Evolutionary conservation across 2,888 invertebrate species (phyloP).

Genomic region (Caenorhabditis sinica): DNA sequence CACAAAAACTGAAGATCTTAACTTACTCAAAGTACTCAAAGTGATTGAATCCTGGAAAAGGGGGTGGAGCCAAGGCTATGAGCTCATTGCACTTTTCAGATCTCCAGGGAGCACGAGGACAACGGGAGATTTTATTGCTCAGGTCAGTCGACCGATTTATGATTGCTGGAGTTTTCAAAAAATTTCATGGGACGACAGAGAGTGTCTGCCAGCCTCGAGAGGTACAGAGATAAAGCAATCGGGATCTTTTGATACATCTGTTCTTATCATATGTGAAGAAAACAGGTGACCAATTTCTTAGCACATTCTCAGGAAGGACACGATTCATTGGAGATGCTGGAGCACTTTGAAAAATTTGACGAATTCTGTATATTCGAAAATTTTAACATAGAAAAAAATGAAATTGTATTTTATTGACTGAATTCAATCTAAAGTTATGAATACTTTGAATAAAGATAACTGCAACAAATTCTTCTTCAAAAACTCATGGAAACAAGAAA

Average conservation of each 20-base stretch:
- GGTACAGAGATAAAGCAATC: background rate
- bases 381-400: no score
- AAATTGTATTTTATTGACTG: no score
- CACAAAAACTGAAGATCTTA: no score
- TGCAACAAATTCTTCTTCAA: no score
- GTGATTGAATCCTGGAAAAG: background rate
- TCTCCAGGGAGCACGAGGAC: background rate
- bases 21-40: background rate
- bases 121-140: slow-evolving; percentile 18
- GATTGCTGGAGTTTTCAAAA: background rate
- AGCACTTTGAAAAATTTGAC: no score
- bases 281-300: no score
- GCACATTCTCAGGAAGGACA: no score
- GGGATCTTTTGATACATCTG: background rate
- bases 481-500: background rate
- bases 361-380: no score
- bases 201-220: background rate
- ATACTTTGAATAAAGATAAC: no score
- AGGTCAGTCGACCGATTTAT: slow-evolving; percentile 34
- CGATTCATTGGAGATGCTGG: no score
- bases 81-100: slow-evolving; percentile 22
- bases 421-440: no score
- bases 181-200: background rate
- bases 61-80: background rate
- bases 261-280: no score